Evolutionary conservation across 2,113 vertebrate species (phyloP).

Genomic region (Eudyptes chrysolophus): DNA sequence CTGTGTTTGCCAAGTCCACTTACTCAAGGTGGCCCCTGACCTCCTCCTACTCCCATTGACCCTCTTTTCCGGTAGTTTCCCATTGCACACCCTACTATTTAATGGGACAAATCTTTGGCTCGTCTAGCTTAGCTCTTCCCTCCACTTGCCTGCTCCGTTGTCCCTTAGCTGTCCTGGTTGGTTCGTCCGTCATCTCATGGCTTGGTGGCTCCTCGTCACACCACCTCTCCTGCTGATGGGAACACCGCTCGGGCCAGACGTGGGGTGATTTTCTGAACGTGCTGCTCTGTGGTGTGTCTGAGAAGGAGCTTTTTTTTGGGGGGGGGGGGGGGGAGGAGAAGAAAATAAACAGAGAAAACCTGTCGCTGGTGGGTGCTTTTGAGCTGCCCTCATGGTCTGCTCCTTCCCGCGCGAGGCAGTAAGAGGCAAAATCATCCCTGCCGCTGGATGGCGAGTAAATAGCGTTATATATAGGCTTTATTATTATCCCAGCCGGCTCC

Average conservation of each 20-base stretch:
- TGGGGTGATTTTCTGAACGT: not conserved
- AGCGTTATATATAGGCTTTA: not conserved
- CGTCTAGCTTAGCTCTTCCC: not conserved
- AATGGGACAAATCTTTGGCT: not conserved
- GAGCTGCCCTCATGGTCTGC: not conserved
- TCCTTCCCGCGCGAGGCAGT: rapidly evolving
- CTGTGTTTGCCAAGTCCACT: rapidly evolving
- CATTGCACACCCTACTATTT: rapidly evolving
- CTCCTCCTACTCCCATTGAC: not conserved
- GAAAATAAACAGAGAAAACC: not conserved
- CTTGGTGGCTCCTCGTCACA: not conserved
- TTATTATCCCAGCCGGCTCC: not conserved
- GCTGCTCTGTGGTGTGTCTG: not conserved
- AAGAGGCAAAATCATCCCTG: not conserved
- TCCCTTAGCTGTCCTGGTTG: not conserved
- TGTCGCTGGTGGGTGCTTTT: not conserved
- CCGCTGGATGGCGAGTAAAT: not conserved
- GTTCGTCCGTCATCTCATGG: not conserved
- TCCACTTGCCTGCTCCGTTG: rapidly evolving
- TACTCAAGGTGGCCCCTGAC: not conserved
- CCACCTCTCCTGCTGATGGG: not conserved
- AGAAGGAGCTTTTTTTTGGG: not conserved
- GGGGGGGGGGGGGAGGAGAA: no score
- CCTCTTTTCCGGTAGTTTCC: not conserved
- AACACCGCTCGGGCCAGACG: rapidly evolving